Conservation (phyloP, 2,888 invertebrate genomes). For the Beris chalybata region DNA sequence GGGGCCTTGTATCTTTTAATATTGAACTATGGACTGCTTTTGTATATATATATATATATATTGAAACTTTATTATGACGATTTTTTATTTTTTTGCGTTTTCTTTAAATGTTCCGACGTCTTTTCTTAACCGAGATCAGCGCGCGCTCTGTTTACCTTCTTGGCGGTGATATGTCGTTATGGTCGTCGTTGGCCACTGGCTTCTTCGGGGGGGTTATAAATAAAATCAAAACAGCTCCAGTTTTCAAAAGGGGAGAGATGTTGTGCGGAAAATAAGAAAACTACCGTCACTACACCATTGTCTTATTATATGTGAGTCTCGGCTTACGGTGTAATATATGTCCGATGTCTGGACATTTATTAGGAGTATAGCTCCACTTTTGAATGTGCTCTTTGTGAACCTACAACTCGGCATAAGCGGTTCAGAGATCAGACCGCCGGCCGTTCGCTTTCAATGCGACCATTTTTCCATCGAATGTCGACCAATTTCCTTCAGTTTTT, state of each 20-base stretch:
- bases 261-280: slow-evolving; percentile 12
- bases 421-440: too few relatives aligned
- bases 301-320: slow-evolving; percentile 36
- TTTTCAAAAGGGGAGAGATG: slow-evolving; percentile 11
- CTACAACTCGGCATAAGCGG: too few relatives aligned
- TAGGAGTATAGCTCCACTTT: slow-evolving; percentile 4
- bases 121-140: slow-evolving; percentile 25
- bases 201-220: slow-evolving; percentile 18
- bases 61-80: slow-evolving; percentile 18
- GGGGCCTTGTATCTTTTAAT: slow-evolving; percentile 19
- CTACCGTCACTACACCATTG: slow-evolving; percentile 33
- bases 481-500: too few relatives aligned
- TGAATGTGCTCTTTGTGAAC: too few relatives aligned
- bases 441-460: too few relatives aligned
- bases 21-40: slow-evolving; percentile 8
- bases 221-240: slow-evolving; percentile 26
- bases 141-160: slow-evolving; percentile 14
- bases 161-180: slow-evolving; percentile 23
- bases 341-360: slow-evolving; percentile 26
- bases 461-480: too few relatives aligned
- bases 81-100: slow-evolving; percentile 11
- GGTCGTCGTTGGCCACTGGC: slow-evolving; percentile 26
- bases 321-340: slow-evolving; percentile 31
- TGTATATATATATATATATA: slow-evolving; percentile 2
- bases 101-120: slow-evolving; percentile 7